Evolutionary conservation across 1,140 invertebrate species (phyloP).

Genomic region (Heliconius congener): DNA sequence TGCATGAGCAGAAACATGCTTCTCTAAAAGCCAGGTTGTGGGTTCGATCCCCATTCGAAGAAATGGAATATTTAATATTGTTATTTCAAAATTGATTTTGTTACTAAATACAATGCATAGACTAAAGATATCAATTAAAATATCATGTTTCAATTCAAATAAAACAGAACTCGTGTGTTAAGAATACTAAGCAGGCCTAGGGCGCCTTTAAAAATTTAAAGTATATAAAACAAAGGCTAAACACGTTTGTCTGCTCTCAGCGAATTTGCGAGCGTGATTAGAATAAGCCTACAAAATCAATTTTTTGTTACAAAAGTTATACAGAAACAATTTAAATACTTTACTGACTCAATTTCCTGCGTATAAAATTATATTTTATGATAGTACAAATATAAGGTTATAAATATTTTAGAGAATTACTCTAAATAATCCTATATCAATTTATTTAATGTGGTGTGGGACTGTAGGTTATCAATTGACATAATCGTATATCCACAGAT

Average conservation of each 20-base stretch:
- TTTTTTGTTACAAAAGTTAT: background rate
- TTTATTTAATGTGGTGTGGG: too few relatives aligned
- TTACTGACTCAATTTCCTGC: background rate
- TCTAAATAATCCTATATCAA: too few relatives aligned
- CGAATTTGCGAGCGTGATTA: background rate
- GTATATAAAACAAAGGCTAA: constrained; percentile 2
- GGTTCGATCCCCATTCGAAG: too few relatives aligned
- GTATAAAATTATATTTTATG: background rate
- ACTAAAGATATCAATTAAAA: background rate
- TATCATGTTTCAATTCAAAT: background rate
- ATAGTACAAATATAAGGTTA: too few relatives aligned
- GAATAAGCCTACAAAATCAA: background rate
- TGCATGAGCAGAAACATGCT: too few relatives aligned
- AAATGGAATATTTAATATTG: too few relatives aligned
- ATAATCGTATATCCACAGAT: too few relatives aligned
- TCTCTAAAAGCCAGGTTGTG: too few relatives aligned
- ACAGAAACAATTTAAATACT: background rate
- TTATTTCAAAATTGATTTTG: too few relatives aligned
- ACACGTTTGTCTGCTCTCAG: constrained; percentile 4
- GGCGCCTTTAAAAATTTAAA: constrained; percentile 1
- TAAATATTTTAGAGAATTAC: too few relatives aligned
- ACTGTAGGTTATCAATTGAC: too few relatives aligned
- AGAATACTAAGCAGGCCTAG: background rate
- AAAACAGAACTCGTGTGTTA: background rate
- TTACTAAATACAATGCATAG: background rate